Evolutionary conservation across 2,797 vertebrate genomes (phyloP), one percentile per base, ranked within the genome.

Genomic region (Anguilla anguilla): DNA sequence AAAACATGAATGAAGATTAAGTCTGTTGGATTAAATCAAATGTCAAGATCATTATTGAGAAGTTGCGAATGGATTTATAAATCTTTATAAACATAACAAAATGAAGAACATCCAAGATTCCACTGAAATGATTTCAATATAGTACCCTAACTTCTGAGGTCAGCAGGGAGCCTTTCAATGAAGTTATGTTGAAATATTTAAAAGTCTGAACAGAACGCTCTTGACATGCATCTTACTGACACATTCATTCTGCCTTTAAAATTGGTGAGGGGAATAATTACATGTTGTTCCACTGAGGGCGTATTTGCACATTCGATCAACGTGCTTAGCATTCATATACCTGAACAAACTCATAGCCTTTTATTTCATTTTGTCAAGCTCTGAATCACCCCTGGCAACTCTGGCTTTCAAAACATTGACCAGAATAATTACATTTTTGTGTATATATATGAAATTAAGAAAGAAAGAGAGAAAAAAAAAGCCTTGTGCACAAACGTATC

Each of bases 181-280:
- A 86, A 83, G 49, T 57, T 82, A 28, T 84, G 64, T 83, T 86
- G 69, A 88, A 86, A 88, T 84, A 84, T 88, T 84, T 88, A 83
- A 88, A 84, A 88, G 39, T 53, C 46, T 69, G 77, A 83, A 25
- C 46, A 61, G 84, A 39, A 64, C n/a, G 9, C 28, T 84, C n/a
- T 61, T 86, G 85, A 11, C 31, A 46, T 46, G 67, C 28, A 35
- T 83, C 55, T 83, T 46, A 25, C 61, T 69, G 59, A 59, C 35
- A 84, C 85, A 67, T 83, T 85, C 79, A 72, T 84, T 49, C 83
- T 88, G 61, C 59, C 74, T 72, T 69, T 82, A 74, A 74, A 72
- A 55, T 84, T 72, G 83, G 81, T 74, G 35, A 86, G 64, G 7
- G 55, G 59, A 59, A 51, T 67, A 88, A 86, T 86, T 85, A 49